Base-by-base conservation (phyloP, 1,140 invertebrate genomes). In the Zeugodacus cucurbitae region DNA sequence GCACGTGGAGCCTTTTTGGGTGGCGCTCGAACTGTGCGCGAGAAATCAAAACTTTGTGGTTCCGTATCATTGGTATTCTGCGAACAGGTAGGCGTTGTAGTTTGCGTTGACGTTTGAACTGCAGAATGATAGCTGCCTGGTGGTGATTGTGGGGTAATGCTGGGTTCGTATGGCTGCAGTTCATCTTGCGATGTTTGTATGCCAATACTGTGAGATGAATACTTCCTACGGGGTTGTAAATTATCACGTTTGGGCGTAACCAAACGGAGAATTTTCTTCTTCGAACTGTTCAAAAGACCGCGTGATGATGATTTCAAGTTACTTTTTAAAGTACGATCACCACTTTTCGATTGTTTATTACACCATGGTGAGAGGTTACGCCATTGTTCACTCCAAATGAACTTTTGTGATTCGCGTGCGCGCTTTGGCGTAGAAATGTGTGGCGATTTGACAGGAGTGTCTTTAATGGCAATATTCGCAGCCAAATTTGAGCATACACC, bases 71-170 rank as follows among this genome's bases (percentile, higher is more conserved):
- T 90, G n/a, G 89, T 90, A 37, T 90, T 88, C 10, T 87, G 87
- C 26, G 89, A 89, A 34, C 88, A 90, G 4, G 87, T 88, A 0
- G 87, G 89, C 20, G 89, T 88, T 8, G 88, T 90, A 3, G 89
- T 91, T 0, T 58, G 90, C 4, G 90, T 89, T 6, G 91, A 91
- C 0, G 88, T 89, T 58, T 93, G 92, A 26, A 93, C 89, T 0
- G 92, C 91, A 3, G 92, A 93, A 87, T 92, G 91, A 86, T 93
- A 93, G 85, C 92, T 93, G 5, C 92, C 92, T 0, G 92, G 92
- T 37, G 92, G 92, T 0, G 92, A 93, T 34, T 91, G 92, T 0
- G 90, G 91, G 1, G 62, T 87, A 10, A 67, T 59, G 32, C 87
- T 62, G 1, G 64, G 34, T 48, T 88, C 86, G 57, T 87, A 89